Percentiles rank a stretch among this genome's conserved stretches.
These are phyloP conservation scores for Enteromius unitaeniatus DNA, from an alignment of 2,797 vertebrate genomes.

Conservation along the genomic window DNA sequence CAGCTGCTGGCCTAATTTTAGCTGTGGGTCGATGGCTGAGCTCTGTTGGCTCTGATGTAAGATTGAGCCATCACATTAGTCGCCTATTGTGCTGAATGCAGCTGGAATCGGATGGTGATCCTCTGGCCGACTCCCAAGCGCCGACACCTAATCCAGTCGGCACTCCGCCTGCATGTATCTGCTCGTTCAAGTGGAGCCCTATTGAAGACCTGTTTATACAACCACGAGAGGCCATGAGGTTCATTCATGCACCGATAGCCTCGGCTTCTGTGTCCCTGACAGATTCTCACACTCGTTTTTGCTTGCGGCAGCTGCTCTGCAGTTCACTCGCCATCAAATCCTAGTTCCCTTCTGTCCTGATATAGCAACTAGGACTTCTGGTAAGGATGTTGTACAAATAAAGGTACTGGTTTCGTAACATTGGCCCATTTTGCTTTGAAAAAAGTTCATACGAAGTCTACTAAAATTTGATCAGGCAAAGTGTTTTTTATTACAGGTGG, in stretches of 20 bases:
- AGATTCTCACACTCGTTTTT: not conserved
- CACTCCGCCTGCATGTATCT: constrained; percentile 26
- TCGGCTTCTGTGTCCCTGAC: constrained; percentile 5
- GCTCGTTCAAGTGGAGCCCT: constrained; percentile 35
- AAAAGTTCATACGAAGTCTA: not conserved
- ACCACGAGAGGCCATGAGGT: constrained; percentile 43
- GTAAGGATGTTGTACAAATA: not conserved
- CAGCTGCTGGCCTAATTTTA: constrained; percentile 86
- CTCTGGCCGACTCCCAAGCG: constrained; percentile 54
- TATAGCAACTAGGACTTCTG: not conserved
- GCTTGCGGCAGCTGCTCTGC: not conserved
- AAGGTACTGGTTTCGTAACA: not conserved
- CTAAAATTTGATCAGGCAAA: not conserved
- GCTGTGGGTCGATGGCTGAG: constrained; percentile 78
- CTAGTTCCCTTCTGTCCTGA: not conserved
- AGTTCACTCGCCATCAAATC: not conserved
- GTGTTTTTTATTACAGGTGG: not conserved
- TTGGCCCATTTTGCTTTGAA: not conserved
- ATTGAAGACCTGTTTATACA: constrained; percentile 39
- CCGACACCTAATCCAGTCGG: constrained; percentile 52
- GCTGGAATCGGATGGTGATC: constrained; percentile 56
- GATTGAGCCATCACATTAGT: constrained; percentile 73
- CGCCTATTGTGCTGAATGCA: constrained; percentile 52
- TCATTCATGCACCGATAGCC: constrained; percentile 32
- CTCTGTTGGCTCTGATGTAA: constrained; percentile 79